These are phyloP conservation scores for Plebejus anna DNA, from an alignment of 2,888 invertebrate species.

Conservation along the genomic window DNA sequence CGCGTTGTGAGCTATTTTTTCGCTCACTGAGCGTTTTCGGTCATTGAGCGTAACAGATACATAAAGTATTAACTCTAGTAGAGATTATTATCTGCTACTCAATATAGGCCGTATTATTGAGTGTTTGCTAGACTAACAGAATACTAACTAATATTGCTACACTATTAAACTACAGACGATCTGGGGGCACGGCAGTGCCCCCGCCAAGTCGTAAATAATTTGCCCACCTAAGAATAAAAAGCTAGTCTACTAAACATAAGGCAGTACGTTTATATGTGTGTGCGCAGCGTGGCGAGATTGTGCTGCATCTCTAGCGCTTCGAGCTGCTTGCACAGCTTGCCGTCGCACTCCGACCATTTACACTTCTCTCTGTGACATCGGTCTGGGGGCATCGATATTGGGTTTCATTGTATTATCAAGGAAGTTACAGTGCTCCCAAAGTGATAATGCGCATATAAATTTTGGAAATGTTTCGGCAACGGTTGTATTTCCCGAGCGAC, in stretches of 20 bases:
- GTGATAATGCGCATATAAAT: too few species aligned
- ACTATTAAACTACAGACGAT: neutral
- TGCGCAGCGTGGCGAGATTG: slow-evolving; percentile 48
- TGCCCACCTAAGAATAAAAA: neutral
- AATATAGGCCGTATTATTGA: neutral
- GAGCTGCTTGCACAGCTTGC: slow-evolving; percentile 70
- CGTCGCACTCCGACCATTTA: slow-evolving; percentile 71
- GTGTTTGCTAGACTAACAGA: neutral
- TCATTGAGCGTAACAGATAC: too few species aligned
- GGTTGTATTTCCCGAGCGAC: too few species aligned
- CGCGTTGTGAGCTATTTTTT: too few species aligned
- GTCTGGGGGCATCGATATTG: slow-evolving; percentile 46
- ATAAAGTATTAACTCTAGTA: too few species aligned
- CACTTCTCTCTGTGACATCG: slow-evolving; percentile 71
- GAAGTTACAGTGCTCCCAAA: too few species aligned
- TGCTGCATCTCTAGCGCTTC: slow-evolving; percentile 66
- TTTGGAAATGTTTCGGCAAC: too few species aligned
- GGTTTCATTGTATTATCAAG: too few species aligned
- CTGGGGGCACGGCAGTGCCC: too few species aligned
- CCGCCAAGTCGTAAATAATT: neutral
- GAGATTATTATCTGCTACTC: neutral
- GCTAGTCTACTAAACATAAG: neutral
- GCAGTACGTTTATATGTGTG: slow-evolving; percentile 42
- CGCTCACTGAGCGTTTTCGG: too few species aligned
- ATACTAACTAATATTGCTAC: neutral